These are phyloP conservation scores for Acanthopagrus latus DNA, from an alignment of 2,797 vertebrate genomes.

Conservation along the genomic window DNA sequence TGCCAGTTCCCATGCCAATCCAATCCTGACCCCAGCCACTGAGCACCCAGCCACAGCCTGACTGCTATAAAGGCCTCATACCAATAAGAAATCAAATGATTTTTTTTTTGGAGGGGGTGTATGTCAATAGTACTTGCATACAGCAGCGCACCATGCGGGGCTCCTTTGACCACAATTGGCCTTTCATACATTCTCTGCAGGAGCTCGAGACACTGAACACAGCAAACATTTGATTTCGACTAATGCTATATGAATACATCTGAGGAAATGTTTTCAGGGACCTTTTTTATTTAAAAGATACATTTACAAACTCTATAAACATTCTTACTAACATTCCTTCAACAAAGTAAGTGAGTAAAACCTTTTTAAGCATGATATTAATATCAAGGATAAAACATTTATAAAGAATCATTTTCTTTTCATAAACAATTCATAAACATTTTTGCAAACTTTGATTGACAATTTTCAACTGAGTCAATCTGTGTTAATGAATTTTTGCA, in stretches of 20 bases:
- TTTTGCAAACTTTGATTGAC: background rate
- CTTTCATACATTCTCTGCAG: conserved; percentile 48
- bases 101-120: background rate
- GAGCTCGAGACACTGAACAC: conserved; percentile 27
- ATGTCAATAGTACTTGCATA: conserved; percentile 58
- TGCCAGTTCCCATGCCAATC: conserved; percentile 83
- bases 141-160: conserved; percentile 57
- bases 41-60: conserved; percentile 47
- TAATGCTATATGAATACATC: conserved; percentile 22
- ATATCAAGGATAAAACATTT: background rate
- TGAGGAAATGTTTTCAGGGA: conserved; percentile 9
- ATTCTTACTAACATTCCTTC: background rate
- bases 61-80: conserved; percentile 48
- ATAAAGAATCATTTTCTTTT: no score
- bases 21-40: conserved; percentile 56
- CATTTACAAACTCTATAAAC: background rate
- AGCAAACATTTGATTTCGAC: conserved; percentile 42
- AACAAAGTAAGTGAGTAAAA: background rate
- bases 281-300: background rate
- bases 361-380: background rate
- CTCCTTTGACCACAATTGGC: conserved; percentile 60
- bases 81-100: conserved; percentile 52
- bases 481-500: no score
- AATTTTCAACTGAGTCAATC: background rate
- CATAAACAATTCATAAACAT: background rate